Base-by-base conservation (phyloP, 2,888 invertebrate species). In the Keiferia lycopersicella region DNA sequence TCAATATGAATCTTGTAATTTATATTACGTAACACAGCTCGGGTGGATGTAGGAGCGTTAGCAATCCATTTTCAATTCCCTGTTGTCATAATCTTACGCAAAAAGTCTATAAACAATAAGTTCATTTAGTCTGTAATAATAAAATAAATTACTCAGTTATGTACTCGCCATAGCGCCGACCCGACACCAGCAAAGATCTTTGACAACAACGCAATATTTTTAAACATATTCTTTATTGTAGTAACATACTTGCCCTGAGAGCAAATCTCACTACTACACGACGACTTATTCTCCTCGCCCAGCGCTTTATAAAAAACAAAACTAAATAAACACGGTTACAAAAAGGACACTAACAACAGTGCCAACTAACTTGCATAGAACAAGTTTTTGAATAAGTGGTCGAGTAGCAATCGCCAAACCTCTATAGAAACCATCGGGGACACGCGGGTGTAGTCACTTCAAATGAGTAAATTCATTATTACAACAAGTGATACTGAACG, bases 181-280 rank as follows among this genome's bases (percentile, higher is more conserved):
- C 14, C 12, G 10, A 16, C 22, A 53, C 22, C 26, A 53, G 48
- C 7, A 4, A 11, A 53, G 26, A 22, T 20, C 51, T 20, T 22
- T 22, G 4, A 11, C 12, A 53, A 65, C 65, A 58, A 66, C 56
- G 22, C 51, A 53, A 53, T 22, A 53, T 53, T 26, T 53, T 48
- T 48, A 48, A 53, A 53, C 51, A 53, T 26, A 53, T 53, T 53
- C 22, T 26, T 53, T 53, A 20, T 39, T 34, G 20, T 59, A 39
- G 58, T 59, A 59, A 59, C 18, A 39, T 59, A 38, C 20, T 20
- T 39, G 39, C 58, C 39, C 34, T 59, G 12, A 12, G 39, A 39
- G 58, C 58, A 59, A 58, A 50, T 22, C 20, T 12, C 2, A n/a
- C 41, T 59, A 39, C 41, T 59, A 59, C 20, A 39, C 58, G 34